Evolutionary conservation across 2,888 invertebrate genomes (phyloP), one percentile per base, ranked within the genome.

Genomic region (Stenurella melanura): DNA sequence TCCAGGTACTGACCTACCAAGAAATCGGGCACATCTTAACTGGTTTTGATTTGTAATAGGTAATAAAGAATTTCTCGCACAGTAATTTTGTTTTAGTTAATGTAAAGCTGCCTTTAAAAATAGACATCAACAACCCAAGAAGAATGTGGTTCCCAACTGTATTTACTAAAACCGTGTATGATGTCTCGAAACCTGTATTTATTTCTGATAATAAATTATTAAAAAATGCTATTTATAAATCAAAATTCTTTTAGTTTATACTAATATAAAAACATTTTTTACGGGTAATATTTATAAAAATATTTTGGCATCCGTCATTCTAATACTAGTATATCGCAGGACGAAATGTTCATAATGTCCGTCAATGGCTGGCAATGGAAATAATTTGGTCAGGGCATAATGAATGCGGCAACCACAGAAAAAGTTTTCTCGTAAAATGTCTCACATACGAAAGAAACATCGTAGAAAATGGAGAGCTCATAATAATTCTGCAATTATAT

Each of bases 121-220:
- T 50, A 50, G n/a, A 50, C 15, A 50, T n/a, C 50, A n/a, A n/a
- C 50, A 50, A n/a, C n/a, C 50, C 50, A 50, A 50, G 50, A 50
- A 50, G 50, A 50, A 50, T 50, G 50, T n/a, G 15, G 50, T 50
- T n/a, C 50, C 12, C 50, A 50, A 50, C 50, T 50, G 50, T 50
- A 50, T 50, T n/a, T n/a, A 50, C 6, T 15, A n/a, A 15, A 50
- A 50, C 50, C 50, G n/a, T 5, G 50, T 50, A 50, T 5, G 50
- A 50, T 34, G 6, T 17, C 4, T 15, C n/a, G 15, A n/a, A 50
- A 50, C 50, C 50, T 50, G 50, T 50, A 50, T 50, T 50, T 50
- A 50, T 50, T 50, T 15, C n/a, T 6, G n/a, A 50, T 0, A n/a
- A 15, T 50, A 50, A 50, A n/a, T 50, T 42, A 50, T 6, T 4